Conservation (phyloP, 2,113 vertebrate genomes). For the Chaetodon trifascialis region DNA sequence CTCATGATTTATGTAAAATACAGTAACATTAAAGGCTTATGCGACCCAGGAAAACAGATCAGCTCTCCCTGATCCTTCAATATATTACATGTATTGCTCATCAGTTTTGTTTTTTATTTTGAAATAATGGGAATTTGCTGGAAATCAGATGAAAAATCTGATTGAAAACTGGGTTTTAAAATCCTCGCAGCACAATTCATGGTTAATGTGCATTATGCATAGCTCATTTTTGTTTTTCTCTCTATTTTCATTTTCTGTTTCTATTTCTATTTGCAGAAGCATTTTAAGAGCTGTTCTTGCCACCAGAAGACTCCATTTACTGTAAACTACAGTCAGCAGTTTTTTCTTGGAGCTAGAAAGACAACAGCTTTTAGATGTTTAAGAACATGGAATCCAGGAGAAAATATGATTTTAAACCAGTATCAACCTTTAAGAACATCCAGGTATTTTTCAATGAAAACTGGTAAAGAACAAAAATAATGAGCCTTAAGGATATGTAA, state of each 20-base stretch:
- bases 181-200: neutral
- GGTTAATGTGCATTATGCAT: neutral
- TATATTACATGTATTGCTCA: constrained; percentile 5
- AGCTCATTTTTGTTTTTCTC: neutral
- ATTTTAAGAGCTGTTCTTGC: neutral
- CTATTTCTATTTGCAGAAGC: neutral
- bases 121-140: neutral
- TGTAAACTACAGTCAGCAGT: neutral
- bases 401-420: neutral
- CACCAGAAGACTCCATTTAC: neutral
- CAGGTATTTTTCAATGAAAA: neutral
- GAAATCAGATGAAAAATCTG: neutral
- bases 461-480: constrained; percentile 1
- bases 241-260: neutral
- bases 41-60: constrained; percentile 10
- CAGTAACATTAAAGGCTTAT: constrained; percentile 22
- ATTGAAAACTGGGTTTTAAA: neutral
- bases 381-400: neutral
- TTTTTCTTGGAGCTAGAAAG: neutral
- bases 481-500: neutral
- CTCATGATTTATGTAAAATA: neutral
- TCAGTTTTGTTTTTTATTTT: neutral
- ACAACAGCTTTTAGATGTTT: neutral
- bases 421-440: neutral
- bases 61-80: constrained; percentile 3